phyloP scores from a whole-genome alignment of 2,797 vertebrate genomes.

The Percopsis omiscomaycus region DNA sequence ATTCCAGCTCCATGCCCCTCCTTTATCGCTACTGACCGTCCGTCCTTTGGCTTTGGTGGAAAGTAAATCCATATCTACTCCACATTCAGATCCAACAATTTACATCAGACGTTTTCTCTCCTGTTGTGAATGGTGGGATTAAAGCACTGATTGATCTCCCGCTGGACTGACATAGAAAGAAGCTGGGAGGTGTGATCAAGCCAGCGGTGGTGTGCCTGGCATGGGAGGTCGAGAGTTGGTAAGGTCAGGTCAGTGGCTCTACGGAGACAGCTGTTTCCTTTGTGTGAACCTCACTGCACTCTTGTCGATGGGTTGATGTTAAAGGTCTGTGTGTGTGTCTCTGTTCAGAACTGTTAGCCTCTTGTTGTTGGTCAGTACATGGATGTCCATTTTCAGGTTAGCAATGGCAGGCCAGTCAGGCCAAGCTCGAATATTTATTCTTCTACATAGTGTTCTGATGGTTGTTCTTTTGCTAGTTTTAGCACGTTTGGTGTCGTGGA shows the following conservation, averaged over 20 bases:
- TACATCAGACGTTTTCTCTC: constrained; percentile 7
- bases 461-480: too few species aligned
- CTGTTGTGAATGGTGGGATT: constrained; percentile 21
- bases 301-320: not conserved
- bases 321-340: not conserved
- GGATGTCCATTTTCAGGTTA: constrained; percentile 72
- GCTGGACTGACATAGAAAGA: not conserved
- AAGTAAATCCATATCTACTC: not conserved
- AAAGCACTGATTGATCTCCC: constrained; percentile 14
- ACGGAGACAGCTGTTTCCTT: constrained; percentile 31
- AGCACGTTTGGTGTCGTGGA: too few species aligned
- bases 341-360: constrained; percentile 24
- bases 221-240: constrained; percentile 11
- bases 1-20: constrained; percentile 26
- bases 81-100: not conserved
- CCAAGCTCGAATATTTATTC: too few species aligned
- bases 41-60: constrained; percentile 22
- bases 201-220: constrained; percentile 15
- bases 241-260: constrained; percentile 36
- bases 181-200: constrained; percentile 22
- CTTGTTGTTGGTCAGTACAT: constrained; percentile 31
- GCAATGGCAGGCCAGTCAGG: not conserved
- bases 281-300: constrained; percentile 37
- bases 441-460: too few species aligned
- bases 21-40: constrained; percentile 16